Evolutionary conservation across 2,888 invertebrate genomes (phyloP).

Genomic region (Callyntrura guangdongensis): DNA sequence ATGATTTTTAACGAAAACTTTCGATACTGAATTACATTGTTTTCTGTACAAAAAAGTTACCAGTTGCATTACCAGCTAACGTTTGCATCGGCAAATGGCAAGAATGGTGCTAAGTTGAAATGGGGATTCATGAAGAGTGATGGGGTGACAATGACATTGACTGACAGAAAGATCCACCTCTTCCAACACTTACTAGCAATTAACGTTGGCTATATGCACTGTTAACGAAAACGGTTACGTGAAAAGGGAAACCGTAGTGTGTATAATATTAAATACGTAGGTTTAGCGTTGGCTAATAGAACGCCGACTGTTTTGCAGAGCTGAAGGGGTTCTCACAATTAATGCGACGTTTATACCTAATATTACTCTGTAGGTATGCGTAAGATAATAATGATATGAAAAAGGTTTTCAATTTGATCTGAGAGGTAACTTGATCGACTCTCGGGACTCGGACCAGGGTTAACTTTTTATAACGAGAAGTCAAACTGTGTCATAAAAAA

Average conservation of each 20-base stretch:
- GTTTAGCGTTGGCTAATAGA: background rate
- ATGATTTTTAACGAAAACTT: no score
- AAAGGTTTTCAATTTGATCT: background rate
- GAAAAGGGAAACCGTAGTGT: no score
- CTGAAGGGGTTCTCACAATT: background rate
- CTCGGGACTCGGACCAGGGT: background rate
- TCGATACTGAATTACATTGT: no score
- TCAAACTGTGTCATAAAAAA: background rate
- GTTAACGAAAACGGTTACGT: no score
- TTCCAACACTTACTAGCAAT: no score
- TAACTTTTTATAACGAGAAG: slow-evolving; percentile 17
- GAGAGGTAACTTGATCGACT: background rate
- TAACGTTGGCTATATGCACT: no score
- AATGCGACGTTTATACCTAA: background rate
- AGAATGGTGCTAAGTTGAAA: no score
- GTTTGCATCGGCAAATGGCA: no score
- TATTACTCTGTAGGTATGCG: background rate
- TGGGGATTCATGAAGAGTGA: background rate
- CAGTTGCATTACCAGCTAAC: no score
- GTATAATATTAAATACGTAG: no score
- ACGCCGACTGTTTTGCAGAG: slow-evolving; percentile 13
- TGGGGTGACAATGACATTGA: background rate
- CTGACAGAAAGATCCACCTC: background rate
- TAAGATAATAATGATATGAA: background rate
- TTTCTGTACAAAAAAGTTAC: no score